Conservation (phyloP, 2,113 vertebrate species). For the Illadopsis cleaveri region DNA sequence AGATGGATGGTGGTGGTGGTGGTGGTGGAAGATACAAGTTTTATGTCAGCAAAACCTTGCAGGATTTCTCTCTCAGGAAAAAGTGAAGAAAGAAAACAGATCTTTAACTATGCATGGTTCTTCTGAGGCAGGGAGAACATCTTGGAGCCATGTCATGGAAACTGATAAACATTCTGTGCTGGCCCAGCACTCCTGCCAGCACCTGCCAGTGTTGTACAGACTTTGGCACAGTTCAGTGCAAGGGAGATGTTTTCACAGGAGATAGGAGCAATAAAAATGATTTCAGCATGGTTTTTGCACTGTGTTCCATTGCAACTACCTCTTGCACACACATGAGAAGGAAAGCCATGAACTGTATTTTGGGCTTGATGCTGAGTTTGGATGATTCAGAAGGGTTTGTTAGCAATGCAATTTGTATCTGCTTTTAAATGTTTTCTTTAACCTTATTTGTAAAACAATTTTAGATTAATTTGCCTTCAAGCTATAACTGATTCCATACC, state of each 20-base stretch:
- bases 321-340: background rate
- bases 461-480: background rate
- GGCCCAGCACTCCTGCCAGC: background rate
- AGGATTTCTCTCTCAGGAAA: background rate
- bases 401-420: background rate
- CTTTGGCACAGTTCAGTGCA: background rate
- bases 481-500: background rate
- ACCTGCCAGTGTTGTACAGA: background rate
- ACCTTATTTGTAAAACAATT: conserved; percentile 32
- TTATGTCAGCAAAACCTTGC: background rate
- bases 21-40: background rate
- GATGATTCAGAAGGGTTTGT: background rate
- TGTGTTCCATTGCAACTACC: background rate
- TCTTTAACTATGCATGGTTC: background rate
- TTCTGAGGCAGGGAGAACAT: background rate
- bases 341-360: background rate
- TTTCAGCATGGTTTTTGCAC: background rate
- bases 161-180: background rate
- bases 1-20: accelerated
- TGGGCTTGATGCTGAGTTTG: background rate
- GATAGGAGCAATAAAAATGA: background rate
- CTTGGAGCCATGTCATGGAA: background rate
- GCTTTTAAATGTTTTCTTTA: conserved; percentile 28
- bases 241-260: background rate
- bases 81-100: background rate